Percentiles rank a stretch among this genome's conserved stretches.
phyloP scores from a whole-genome alignment of 2,888 invertebrate genomes.

The Glaucopsyche alexis region DNA sequence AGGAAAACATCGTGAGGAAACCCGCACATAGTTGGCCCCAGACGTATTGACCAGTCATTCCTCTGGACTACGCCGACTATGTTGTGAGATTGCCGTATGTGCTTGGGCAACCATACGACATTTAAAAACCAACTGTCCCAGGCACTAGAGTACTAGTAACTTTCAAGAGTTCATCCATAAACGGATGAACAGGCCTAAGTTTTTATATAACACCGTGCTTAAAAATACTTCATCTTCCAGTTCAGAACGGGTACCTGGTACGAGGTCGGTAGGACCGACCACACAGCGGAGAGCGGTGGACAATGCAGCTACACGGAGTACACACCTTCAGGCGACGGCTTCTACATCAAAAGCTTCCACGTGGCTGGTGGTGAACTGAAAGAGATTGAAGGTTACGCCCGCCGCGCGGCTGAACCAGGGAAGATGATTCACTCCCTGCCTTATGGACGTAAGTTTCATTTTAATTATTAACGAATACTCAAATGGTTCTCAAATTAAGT shows the following conservation, averaged over 20 bases:
- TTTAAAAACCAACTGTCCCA: no score
- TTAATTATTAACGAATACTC: no score
- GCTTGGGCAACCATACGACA: no score
- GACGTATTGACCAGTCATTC: no score
- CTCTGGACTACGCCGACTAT: no score
- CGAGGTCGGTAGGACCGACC: slow-evolving; percentile 41
- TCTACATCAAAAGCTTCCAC: slow-evolving; percentile 62
- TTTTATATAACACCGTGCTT: not conserved
- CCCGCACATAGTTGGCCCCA: no score
- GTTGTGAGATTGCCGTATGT: no score
- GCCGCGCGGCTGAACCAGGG: slow-evolving; percentile 60
- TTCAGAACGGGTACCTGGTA: slow-evolving; percentile 55
- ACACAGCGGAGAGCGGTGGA: slow-evolving; percentile 36
- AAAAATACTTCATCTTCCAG: slow-evolving; percentile 29
- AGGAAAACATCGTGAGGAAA: no score
- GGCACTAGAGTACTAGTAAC: no score
- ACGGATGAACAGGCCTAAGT: no score
- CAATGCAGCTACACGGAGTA: slow-evolving; percentile 74
- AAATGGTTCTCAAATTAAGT: no score
- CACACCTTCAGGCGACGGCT: slow-evolving; percentile 60
- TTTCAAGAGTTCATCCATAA: no score
- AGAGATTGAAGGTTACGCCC: slow-evolving; percentile 61
- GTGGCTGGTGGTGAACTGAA: slow-evolving; percentile 56
- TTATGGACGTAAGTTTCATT: slow-evolving; percentile 49
- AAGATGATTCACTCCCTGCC: slow-evolving; percentile 56